phyloP scores from a whole-genome alignment of 2,888 invertebrate genomes.

The Sialis fuliginosa region DNA sequence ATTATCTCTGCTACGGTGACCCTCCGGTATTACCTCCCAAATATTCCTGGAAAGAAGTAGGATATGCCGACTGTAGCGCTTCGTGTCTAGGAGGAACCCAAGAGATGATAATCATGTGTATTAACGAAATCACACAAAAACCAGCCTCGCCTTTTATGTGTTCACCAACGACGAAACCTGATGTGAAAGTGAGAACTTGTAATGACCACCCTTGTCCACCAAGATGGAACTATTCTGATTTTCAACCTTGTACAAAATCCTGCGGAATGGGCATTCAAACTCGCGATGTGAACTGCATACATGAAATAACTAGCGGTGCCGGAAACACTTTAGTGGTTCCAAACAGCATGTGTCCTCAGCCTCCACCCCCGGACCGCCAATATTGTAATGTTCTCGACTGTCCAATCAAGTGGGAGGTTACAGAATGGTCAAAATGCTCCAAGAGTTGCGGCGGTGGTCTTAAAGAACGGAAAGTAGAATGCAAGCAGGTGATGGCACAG shows the following conservation, averaged over 20 bases:
- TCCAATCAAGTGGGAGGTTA: conserved; percentile 75
- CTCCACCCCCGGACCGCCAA: conserved; percentile 73
- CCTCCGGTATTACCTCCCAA: conserved; percentile 27
- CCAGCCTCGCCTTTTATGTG: conserved; percentile 80
- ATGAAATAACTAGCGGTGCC: conserved; percentile 68
- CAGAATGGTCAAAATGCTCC: conserved; percentile 83
- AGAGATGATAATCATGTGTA: conserved; percentile 77
- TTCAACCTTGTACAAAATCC: conserved; percentile 75
- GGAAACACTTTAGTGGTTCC: conserved; percentile 86
- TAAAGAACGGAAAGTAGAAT: conserved; percentile 67
- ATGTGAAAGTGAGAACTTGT: conserved; percentile 74
- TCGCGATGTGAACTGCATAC: conserved; percentile 76
- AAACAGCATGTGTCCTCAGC: conserved; percentile 82
- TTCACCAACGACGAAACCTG: conserved; percentile 71
- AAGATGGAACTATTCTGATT: conserved; percentile 82
- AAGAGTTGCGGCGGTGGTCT: conserved; percentile 85
- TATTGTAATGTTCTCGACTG: conserved; percentile 89
- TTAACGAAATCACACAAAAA: conserved; percentile 70
- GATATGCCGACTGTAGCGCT: conserved; percentile 85
- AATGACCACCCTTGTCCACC: conserved; percentile 94
- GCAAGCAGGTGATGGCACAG: conserved; percentile 85
- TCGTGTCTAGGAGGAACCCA: conserved; percentile 81
- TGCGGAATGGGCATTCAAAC: conserved; percentile 91
- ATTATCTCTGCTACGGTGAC: conserved; percentile 43
- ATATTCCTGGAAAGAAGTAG: conserved; percentile 77